Base-by-base conservation (phyloP, 1,140 invertebrate species). In the Nasonia giraulti region DNA sequence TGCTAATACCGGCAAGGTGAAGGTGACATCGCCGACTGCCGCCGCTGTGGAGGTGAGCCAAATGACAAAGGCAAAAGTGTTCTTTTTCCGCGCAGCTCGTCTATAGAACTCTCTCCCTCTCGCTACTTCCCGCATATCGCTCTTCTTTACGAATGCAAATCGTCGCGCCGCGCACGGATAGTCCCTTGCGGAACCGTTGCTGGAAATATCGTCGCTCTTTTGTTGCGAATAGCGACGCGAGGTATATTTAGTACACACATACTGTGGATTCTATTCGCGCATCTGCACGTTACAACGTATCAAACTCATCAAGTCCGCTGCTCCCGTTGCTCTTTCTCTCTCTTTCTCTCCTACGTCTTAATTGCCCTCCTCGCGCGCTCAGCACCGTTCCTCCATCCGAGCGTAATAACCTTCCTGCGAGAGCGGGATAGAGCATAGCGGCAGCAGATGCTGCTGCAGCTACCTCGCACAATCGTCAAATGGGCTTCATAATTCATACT, bases 401-500 rank as follows among this genome's bases (percentile, higher is more conserved):
- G 55, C 23, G 68, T 27, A 71, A 33, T 71, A 71, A 27, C 10
- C 62, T 37, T 14, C 62, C 17, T 66, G 62, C 62, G 14, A n/a
- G 62, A 20, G 62, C 8, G n/a, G 55, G 20, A 62, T 7, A n/a
- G 17, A 17, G n/a, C 27, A 27, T 27, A 27, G 27, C 55, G 11
- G 55, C 55, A n/a, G 14, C 62, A 44, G 40, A 44, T 44, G 40
- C 40, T 44, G 76, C 76, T 27, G 2, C 27, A 78, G 47, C 62
- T 55, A 44, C 23, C 69, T 71, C 66, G 40, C 66, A 74, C 40
- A 82, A 74, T 14, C 27, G 71, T 62, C 73, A 6, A 76, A 44
- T 37, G 23, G 37, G 73, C 74, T 68, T 44, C 50, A 62, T 82
- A 66, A 82, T 47, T 75, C 50, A 82, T 44, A 66, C 44, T n/a